phyloP scores from a whole-genome alignment of 1,140 invertebrate genomes.

The Ostrea denselamellosa region DNA sequence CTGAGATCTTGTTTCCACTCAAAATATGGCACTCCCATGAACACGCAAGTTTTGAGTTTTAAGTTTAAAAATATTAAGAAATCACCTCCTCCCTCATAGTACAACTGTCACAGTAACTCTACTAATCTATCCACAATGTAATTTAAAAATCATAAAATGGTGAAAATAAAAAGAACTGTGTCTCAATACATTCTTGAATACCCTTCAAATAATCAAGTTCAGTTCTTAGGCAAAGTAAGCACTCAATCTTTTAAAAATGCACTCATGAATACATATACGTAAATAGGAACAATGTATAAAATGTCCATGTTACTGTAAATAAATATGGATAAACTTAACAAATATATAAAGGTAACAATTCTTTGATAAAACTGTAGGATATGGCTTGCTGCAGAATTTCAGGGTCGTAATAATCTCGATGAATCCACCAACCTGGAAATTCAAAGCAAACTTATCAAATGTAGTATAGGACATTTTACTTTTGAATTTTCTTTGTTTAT shows the following conservation, averaged over 20 bases:
- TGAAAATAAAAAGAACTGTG: too few species aligned
- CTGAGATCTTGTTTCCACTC: constrained; percentile 21
- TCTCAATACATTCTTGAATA: too few species aligned
- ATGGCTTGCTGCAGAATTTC: constrained; percentile 22
- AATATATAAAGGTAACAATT: constrained; percentile 34
- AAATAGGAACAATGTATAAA: constrained; percentile 1
- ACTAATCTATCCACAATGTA: too few species aligned
- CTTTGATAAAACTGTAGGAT: constrained; percentile 12
- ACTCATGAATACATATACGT: not conserved
- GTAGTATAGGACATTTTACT: not conserved
- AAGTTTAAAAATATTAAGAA: not conserved
- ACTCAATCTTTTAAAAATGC: not conserved
- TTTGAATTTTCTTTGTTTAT: too few species aligned
- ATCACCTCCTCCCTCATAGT: not conserved
- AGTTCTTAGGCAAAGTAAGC: too few species aligned
- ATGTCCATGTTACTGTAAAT: not conserved
- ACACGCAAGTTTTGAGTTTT: not conserved
- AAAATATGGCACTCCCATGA: constrained; percentile 14
- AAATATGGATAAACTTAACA: constrained; percentile 22
- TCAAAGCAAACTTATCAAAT: not conserved
- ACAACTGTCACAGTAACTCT: not conserved
- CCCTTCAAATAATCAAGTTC: too few species aligned
- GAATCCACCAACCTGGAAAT: constrained; percentile 5
- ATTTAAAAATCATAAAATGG: too few species aligned
- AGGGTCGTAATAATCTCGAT: constrained; percentile 24